Conservation (phyloP, 2,888 invertebrate species). For the Drosophila mimica region DNA sequence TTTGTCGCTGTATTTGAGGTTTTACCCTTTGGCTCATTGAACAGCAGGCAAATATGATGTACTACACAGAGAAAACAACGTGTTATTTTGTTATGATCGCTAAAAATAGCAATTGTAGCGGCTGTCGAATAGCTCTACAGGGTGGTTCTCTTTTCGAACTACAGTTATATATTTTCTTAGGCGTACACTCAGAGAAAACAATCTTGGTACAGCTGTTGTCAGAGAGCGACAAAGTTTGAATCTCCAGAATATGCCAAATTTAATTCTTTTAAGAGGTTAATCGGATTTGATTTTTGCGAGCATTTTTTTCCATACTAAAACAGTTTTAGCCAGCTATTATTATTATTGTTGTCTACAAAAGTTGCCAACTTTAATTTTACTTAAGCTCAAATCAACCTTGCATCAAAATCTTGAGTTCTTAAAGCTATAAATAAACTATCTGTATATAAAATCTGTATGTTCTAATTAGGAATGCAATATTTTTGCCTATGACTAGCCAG, state of each 20-base stretch:
- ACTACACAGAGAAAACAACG: conserved; percentile 69
- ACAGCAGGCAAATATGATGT: conserved; percentile 62
- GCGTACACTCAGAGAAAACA: conserved; percentile 5
- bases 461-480: background rate
- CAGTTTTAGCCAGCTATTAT: background rate
- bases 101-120: conserved; percentile 60
- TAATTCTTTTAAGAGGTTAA: background rate
- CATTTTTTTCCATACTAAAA: background rate
- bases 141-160: conserved; percentile 38
- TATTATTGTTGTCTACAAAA: background rate
- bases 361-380: background rate
- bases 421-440: background rate
- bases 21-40: conserved; percentile 62
- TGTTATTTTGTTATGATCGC: conserved; percentile 71
- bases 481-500: background rate
- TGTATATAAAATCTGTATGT: background rate
- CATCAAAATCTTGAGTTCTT: no score
- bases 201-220: background rate
- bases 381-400: background rate
- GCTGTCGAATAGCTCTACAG: conserved; percentile 58
- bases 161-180: background rate
- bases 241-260: background rate
- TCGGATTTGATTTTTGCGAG: background rate
- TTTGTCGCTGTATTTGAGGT: conserved; percentile 33
- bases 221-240: background rate